A percentile compares a stretch with the other conserved stretches of the same genome.
Conservation (phyloP, 2,113 vertebrate species). For the Zosterops lateralis region DNA sequence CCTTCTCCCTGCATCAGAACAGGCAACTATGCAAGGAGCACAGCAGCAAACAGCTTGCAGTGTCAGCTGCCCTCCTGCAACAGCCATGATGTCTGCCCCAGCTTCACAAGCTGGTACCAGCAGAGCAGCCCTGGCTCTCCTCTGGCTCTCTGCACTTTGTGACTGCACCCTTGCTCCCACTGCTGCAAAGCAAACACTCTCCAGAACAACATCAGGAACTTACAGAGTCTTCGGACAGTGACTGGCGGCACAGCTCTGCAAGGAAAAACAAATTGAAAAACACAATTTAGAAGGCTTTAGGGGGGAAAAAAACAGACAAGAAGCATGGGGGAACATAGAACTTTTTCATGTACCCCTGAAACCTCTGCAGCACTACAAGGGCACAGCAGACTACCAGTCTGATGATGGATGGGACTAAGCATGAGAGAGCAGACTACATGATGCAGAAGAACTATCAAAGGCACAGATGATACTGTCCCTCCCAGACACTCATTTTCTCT, state of each 20-base stretch:
- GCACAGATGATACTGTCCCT: neutral
- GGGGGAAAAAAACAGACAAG: neutral
- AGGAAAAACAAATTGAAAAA: constrained; percentile 7
- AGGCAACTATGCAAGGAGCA: neutral
- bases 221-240: constrained; percentile 91
- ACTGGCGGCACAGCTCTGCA: constrained; percentile 88
- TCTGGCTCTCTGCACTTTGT: neutral
- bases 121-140: neutral
- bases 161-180: fast-evolving
- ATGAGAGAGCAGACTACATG: neutral
- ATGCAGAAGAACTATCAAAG: neutral
- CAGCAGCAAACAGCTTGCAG: neutral
- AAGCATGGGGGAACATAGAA: fast-evolving
- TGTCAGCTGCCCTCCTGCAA: neutral
- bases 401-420: neutral
- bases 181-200: neutral
- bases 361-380: neutral
- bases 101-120: neutral
- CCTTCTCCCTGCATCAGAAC: neutral
- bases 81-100: neutral
- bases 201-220: constrained; percentile 66
- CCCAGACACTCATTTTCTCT: neutral
- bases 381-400: neutral
- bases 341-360: neutral
- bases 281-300: neutral